A percentile compares a stretch with the other conserved stretches of the same genome.
Evolutionary conservation across 2,888 invertebrate species (phyloP).

Genomic region (Tetheella fluctuosa): DNA sequence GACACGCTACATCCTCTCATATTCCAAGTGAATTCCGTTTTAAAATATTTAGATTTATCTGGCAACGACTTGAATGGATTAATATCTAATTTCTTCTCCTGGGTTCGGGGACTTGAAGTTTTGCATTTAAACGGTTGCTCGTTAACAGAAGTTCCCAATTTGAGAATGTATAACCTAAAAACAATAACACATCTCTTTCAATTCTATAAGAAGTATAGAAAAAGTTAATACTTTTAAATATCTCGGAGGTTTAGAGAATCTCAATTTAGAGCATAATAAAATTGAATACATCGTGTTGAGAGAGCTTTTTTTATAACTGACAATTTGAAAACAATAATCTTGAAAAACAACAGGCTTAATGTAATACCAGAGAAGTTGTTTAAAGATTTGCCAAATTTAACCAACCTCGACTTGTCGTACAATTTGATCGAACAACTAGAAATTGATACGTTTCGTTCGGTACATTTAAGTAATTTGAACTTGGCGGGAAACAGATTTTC

Average conservation of each 20-base stretch:
- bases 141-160: conserved; percentile 15
- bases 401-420: conserved; percentile 58
- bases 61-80: conserved; percentile 38
- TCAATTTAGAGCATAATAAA: conserved; percentile 59
- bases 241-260: conserved; percentile 54
- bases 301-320: conserved; percentile 55
- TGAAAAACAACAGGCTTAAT: conserved; percentile 59
- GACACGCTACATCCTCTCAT: not conserved
- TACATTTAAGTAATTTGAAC: conserved; percentile 61
- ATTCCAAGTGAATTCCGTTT: not conserved
- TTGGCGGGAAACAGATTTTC: conserved; percentile 64
- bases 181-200: conserved; percentile 58
- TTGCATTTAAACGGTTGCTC: conserved; percentile 53
- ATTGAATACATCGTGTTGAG: conserved; percentile 53
- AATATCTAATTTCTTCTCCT: conserved; percentile 38
- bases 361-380: conserved; percentile 59
- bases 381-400: conserved; percentile 49
- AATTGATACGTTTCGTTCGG: conserved; percentile 59
- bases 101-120: conserved; percentile 41
- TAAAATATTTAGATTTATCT: conserved; percentile 39
- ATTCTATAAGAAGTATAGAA: conserved; percentile 54
- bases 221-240: conserved; percentile 42
- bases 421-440: conserved; percentile 61
- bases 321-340: conserved; percentile 52
- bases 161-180: conserved; percentile 12